Evolutionary conservation across 2,888 invertebrate genomes (phyloP).

Genomic region (Rosalia funebris): DNA sequence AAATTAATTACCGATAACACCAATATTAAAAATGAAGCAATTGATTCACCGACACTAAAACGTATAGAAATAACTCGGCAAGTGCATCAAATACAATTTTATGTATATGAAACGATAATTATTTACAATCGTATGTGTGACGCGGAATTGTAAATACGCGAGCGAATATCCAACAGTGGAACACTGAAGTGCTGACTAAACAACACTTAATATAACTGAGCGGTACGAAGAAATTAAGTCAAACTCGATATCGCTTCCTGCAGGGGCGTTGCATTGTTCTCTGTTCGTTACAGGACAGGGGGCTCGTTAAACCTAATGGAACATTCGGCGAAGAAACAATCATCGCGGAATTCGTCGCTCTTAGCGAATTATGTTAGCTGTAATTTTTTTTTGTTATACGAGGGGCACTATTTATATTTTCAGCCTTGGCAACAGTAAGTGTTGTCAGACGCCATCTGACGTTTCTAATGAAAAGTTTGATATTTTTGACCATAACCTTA

Average conservation of each 20-base stretch:
- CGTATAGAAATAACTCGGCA: not conserved
- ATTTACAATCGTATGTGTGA: conserved; percentile 19
- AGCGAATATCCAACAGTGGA: conserved; percentile 12
- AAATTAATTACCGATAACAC: too few species aligned
- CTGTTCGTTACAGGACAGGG: not conserved
- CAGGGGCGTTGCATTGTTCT: conserved; percentile 30
- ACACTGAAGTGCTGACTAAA: conserved; percentile 33
- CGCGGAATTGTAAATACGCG: conserved; percentile 19
- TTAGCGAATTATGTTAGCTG: not conserved
- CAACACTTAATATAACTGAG: conserved; percentile 25
- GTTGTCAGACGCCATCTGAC: too few species aligned
- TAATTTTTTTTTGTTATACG: too few species aligned
- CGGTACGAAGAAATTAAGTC: conserved; percentile 38
- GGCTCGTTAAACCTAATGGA: conserved; percentile 1
- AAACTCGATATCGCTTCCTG: conserved; percentile 37
- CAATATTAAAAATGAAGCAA: not conserved
- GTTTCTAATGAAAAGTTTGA: too few species aligned
- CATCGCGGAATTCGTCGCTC: not conserved
- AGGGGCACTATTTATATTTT: too few species aligned
- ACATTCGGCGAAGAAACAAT: not conserved
- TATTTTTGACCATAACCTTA: too few species aligned
- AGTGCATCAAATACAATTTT: not conserved
- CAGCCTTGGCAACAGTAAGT: too few species aligned
- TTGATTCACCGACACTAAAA: not conserved
- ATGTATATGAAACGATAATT: not conserved